Percentiles rank a stretch among this genome's conserved stretches.
Evolutionary conservation across 37 sponge, comb jelly and placozoan species (phyloP).

Genomic region (Theonella swinhoei): DNA sequence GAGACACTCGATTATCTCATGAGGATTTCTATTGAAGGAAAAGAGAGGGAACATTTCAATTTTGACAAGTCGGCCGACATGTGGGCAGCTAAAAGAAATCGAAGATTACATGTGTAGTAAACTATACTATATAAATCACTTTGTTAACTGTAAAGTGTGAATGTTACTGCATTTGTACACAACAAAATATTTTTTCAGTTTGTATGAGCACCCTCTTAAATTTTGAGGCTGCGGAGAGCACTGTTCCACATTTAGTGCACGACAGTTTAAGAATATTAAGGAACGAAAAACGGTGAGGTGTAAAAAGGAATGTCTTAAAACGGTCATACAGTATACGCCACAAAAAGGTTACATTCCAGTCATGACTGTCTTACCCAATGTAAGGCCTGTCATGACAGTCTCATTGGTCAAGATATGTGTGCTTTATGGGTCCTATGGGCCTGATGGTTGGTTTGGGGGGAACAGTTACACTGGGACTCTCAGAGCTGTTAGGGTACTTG

Average conservation of each 20-base stretch:
- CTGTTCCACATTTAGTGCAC: neutral
- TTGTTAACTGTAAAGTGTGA: neutral
- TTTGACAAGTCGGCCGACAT: slow-evolving; percentile 43
- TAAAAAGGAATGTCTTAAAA: too few relatives aligned
- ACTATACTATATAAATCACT: too few relatives aligned
- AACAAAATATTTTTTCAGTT: neutral
- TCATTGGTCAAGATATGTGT: neutral
- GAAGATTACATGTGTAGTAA: slow-evolving; percentile 11
- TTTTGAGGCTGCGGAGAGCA: neutral
- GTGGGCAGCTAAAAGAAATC: slow-evolving; percentile 27
- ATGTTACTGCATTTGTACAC: neutral
- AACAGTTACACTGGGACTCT: too few relatives aligned
- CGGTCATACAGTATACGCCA: slow-evolving; percentile 13
- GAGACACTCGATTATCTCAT: slow-evolving; percentile 14
- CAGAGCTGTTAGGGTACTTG: too few relatives aligned
- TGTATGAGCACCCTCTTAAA: neutral
- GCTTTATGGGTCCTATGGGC: neutral
- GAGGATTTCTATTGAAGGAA: slow-evolving; percentile 20
- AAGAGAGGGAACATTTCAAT: slow-evolving; percentile 4
- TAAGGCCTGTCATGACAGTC: neutral
- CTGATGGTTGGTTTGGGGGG: too few relatives aligned
- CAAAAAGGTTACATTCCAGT: slow-evolving; percentile 2
- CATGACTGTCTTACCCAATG: neutral
- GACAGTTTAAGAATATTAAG: too few relatives aligned
- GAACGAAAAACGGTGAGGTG: too few relatives aligned